Conservation (phyloP, 1,140 invertebrate genomes). For the Batillaria attramentaria region DNA sequence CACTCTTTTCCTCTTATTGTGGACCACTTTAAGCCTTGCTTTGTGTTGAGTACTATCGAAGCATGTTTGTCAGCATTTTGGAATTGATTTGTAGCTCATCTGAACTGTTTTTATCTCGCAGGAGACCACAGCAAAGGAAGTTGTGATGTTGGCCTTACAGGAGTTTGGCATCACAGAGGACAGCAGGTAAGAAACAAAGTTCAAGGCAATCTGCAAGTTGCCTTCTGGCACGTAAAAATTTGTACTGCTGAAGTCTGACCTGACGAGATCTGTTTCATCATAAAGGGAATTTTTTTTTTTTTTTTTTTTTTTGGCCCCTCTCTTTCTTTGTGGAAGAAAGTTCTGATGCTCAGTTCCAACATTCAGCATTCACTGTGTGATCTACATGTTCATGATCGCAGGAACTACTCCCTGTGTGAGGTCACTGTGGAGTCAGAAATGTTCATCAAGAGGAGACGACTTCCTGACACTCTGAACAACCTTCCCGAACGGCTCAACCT, state of each 20-base stretch:
- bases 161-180: slow-evolving; percentile 97
- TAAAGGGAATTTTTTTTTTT: not conserved
- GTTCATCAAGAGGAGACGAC: slow-evolving; percentile 94
- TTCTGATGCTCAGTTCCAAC: too few species aligned
- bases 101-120: slow-evolving; percentile 47
- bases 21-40: too few species aligned
- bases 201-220: too few species aligned
- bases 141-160: slow-evolving; percentile 96
- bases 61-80: too few species aligned
- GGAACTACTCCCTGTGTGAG: slow-evolving; percentile 93
- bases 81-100: too few species aligned
- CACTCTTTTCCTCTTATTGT: too few species aligned
- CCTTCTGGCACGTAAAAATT: not conserved
- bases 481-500: slow-evolving; percentile 93
- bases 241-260: not conserved
- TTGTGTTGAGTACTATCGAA: too few species aligned
- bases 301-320: too few species aligned
- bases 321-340: too few species aligned
- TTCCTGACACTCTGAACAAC: slow-evolving; percentile 96
- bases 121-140: slow-evolving; percentile 98
- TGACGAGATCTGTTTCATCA: not conserved
- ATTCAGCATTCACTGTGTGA: too few species aligned
- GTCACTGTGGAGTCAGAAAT: slow-evolving; percentile 94
- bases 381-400: too few species aligned
- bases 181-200: slow-evolving; percentile 61